Base-by-base conservation (phyloP, 2,797 vertebrate genomes). In the Silurus lanzhouensis region DNA sequence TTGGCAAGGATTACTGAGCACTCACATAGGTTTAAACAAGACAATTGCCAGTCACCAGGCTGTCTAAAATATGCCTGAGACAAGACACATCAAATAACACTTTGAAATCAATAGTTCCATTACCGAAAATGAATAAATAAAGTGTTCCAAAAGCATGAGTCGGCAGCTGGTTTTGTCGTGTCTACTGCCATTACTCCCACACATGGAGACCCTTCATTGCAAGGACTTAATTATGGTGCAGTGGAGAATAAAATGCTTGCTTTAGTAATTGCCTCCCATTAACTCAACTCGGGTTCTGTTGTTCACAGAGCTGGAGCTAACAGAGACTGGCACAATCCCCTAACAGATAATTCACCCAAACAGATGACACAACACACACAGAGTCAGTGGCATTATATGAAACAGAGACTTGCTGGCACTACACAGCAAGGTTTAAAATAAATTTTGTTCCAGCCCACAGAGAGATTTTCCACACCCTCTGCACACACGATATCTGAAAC, bases 351-450 rank as follows among this genome's bases (percentile, higher is more conserved):
- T 64, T 80, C 60, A 44, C 38, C 14, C 44, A 19, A 80, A 66
- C 20, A 66, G 60, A 66, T 38, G 81, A 74, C 38, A 38, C 31
- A 38, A 38, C 38, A 38, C 60, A 82, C 44, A 66, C 27, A 27
- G 52, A 66, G 77, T 25, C 78, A 84, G 15, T 83, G 76, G 27
- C 25, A 83, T 79, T 83, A 86, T 72, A 48, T 64, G 9, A 31
- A 86, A 71, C 75, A 57, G 55, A 52, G 38, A 66, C 72, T 86
- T 67, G 20, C 57, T 84, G 58, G 74, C 15, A 72, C 89, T 89
- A 88, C 84, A 89, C 70, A 88, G 88, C 78, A 84, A 61, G 79
- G 78, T 85, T 92, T 92, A 90, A 93, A 94, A 93, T 94, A 94
- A 92, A 82, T 82, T 74, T 82, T 76, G 86, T 85, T 91, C 83